phyloP scores from a whole-genome alignment of 2,113 vertebrate species.

The Phalacrocorax aristotelis region DNA sequence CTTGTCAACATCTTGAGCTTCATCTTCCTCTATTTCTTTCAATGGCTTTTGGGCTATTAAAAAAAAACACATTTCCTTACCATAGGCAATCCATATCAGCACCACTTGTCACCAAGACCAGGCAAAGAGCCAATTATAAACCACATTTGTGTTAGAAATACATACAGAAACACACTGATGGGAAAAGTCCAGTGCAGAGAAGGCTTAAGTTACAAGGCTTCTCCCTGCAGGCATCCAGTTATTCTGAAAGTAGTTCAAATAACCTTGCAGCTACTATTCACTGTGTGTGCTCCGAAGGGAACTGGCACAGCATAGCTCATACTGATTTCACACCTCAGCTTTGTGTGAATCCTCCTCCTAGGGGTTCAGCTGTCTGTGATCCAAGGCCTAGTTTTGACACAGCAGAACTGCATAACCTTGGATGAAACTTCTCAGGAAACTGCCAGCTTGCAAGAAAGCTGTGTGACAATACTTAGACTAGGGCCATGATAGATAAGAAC shows the following conservation, averaged over 20 bases:
- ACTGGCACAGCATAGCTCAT: neutral
- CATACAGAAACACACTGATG: neutral
- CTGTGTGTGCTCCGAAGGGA: neutral
- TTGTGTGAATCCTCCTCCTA: neutral
- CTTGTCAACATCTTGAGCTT: neutral
- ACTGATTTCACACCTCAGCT: constrained; percentile 22
- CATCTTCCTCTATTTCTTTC: neutral
- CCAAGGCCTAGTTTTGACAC: constrained; percentile 3
- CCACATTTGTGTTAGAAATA: neutral
- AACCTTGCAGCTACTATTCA: neutral
- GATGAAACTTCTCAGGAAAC: neutral
- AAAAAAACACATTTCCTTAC: neutral
- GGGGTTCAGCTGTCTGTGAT: neutral
- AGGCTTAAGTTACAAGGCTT: neutral
- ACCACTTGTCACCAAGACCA: neutral
- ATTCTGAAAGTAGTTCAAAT: neutral
- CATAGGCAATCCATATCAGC: neutral
- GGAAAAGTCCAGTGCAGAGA: neutral
- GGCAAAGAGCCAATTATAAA: neutral
- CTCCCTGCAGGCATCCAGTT: neutral
- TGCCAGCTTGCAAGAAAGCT: constrained; percentile 11
- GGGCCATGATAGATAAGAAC: neutral
- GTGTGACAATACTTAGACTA: neutral
- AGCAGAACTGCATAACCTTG: neutral
- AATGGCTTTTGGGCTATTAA: neutral